Base-by-base conservation (phyloP, 2,113 vertebrate species). In the Prionailurus viverrinus region DNA sequence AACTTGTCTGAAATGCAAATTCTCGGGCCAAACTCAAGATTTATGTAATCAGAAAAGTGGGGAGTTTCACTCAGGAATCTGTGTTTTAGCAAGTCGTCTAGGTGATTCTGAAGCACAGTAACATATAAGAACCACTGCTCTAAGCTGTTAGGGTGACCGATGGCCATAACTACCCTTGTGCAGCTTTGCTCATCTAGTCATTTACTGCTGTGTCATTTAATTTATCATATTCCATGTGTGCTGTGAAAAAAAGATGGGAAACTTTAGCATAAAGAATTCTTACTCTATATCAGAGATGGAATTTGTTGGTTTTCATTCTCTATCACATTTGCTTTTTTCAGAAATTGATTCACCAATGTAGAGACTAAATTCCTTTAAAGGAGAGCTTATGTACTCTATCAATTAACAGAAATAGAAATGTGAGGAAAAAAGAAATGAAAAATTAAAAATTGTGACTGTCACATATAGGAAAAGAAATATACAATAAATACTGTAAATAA, bases 341-440 rank as follows among this genome's bases (percentile, higher is more conserved):
- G 68, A 89, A 80, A 73, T 45, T 80, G 58, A 74, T 27, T 84
- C 45, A 80, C 89, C 86, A 92, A 81, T 39, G 29, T 69, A 90
- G 12, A 82, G 12, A 97, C 89, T 13, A 16, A 81, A 87, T 65
- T 65, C 1, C 41, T 74, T 86, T 86, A 89, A 86, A 73, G 51
- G 7, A 4, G 10, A 92, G 55, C 2, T 48, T 92, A n/a, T 19
- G 45, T 55, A 68, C 51, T 74, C n/a, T 31, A 66, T 80, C 71
- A 95, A 53, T 39, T 89, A 85, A 84, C 31, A 86, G 65, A 81
- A 91, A 86, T 78, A 86, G 65, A 81, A 91, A 86, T 78, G 68
- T 21, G 29, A 51, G 13, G 6, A 3, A 23, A 74, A 80, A 66
- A 87, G 19, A 53, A 66, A 27, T 69, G 65, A 89, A 81, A 87